These are phyloP conservation scores for Teinopalpus imperialis DNA, from an alignment of 2,888 invertebrate species.

Conservation along the genomic window DNA sequence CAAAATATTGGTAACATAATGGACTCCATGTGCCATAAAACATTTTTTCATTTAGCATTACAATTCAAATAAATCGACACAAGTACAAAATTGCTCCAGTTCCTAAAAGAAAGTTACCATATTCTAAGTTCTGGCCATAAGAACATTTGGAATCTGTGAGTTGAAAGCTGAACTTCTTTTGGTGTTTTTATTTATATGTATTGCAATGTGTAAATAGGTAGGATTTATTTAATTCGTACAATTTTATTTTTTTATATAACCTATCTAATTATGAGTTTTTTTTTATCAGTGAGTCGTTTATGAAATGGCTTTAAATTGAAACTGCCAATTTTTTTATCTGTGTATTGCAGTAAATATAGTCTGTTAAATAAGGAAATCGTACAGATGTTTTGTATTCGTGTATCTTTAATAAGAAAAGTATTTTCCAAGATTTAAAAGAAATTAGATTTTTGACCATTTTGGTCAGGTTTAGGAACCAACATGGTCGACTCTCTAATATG, in stretches of 20 bases:
- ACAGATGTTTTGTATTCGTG: conserved; percentile 11
- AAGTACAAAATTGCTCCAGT: conserved; percentile 42
- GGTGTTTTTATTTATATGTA: conserved; percentile 37
- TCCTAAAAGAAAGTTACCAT: conserved; percentile 44
- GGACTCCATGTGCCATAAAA: conserved; percentile 56
- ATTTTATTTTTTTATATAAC: conserved; percentile 29
- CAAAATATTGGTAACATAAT: conserved; percentile 19
- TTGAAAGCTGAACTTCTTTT: conserved; percentile 26
- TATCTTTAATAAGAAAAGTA: conserved; percentile 34
- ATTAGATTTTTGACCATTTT: conserved; percentile 75
- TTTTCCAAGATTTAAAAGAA: conserved; percentile 36
- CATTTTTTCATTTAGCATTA: conserved; percentile 13
- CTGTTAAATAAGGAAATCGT: neutral
- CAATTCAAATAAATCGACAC: conserved; percentile 9
- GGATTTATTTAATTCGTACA: conserved; percentile 41
- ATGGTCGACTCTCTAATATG: conserved; percentile 73
- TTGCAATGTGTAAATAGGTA: conserved; percentile 53
- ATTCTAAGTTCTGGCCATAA: conserved; percentile 15
- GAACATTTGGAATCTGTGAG: conserved; percentile 17
- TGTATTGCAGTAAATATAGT: conserved; percentile 4
- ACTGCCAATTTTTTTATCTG: conserved; percentile 34
- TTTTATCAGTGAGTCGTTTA: conserved; percentile 17
- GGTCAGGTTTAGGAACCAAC: conserved; percentile 44
- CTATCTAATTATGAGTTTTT: conserved; percentile 6
- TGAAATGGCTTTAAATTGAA: conserved; percentile 22